Percentiles rank a stretch among this genome's conserved stretches.
Evolutionary conservation across 2,797 vertebrate species (phyloP).

Genomic region (Lutjanus campechanus): DNA sequence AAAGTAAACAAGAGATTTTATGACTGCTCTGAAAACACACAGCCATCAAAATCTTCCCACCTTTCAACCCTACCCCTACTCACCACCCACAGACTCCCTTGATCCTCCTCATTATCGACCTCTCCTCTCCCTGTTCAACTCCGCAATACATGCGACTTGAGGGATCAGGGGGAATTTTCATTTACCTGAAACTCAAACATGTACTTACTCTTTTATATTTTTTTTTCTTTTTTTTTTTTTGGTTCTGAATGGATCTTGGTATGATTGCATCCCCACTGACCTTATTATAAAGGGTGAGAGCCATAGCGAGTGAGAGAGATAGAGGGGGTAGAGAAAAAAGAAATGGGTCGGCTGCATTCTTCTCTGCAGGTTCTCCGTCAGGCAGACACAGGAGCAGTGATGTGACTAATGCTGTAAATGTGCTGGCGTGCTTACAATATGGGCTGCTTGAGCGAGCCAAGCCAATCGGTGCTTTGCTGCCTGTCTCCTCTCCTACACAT

Average conservation of each 20-base stretch:
- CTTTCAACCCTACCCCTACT: constrained; percentile 21
- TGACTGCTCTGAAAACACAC: constrained; percentile 44
- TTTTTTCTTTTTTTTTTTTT: constrained; percentile 10
- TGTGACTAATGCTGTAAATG: constrained; percentile 82
- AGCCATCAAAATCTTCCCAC: constrained; percentile 47
- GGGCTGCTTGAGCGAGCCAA: constrained; percentile 54
- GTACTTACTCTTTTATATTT: constrained; percentile 29
- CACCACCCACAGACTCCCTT: constrained; percentile 29
- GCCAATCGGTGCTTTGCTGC: constrained; percentile 47
- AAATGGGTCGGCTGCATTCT: constrained; percentile 62
- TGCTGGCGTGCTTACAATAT: constrained; percentile 64
- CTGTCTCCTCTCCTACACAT: constrained; percentile 65
- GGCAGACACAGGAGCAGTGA: constrained; percentile 68
- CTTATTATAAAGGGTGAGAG: constrained; percentile 79
- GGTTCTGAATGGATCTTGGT: constrained; percentile 62
- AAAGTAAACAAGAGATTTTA: constrained; percentile 50
- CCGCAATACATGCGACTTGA: constrained; percentile 23
- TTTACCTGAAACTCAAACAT: constrained; percentile 70
- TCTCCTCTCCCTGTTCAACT: constrained; percentile 19
- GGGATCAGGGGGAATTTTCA: constrained; percentile 59
- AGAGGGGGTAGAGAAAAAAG: constrained; percentile 26
- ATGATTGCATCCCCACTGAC: constrained; percentile 82
- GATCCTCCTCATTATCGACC: constrained; percentile 50
- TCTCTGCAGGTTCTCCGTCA: constrained; percentile 72
- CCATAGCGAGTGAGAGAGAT: constrained; percentile 39